These are phyloP conservation scores for Peromyscus maniculatus DNA, from an alignment of 2,113 vertebrate genomes.

Conservation along the genomic window DNA sequence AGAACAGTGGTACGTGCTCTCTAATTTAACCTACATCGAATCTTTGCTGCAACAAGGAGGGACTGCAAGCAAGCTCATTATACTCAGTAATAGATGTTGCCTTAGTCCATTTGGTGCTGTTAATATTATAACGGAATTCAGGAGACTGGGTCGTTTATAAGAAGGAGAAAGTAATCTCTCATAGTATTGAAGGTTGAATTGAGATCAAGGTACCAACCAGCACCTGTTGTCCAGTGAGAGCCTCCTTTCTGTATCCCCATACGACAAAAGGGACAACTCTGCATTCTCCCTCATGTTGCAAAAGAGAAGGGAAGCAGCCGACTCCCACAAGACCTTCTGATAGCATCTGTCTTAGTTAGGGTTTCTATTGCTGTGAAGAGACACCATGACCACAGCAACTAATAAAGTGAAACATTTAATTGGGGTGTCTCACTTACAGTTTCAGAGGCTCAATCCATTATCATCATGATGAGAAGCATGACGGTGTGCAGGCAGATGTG, in stretches of 20 bases:
- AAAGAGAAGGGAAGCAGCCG: neutral
- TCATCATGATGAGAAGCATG: no score
- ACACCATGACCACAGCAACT: no score
- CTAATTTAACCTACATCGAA: slow-evolving; percentile 17
- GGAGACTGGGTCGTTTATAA: neutral
- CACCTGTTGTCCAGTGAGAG: neutral
- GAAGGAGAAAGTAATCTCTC: neutral
- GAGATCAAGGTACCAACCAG: neutral
- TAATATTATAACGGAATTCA: neutral
- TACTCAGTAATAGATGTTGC: slow-evolving; percentile 1
- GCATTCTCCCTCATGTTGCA: neutral
- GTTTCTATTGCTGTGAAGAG: no score
- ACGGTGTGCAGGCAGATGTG: no score
- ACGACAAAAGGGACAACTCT: neutral
- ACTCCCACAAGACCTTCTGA: neutral
- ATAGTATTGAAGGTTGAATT: neutral
- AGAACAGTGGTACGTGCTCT: neutral
- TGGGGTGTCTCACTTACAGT: no score
- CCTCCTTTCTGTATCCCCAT: neutral
- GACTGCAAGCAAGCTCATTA: slow-evolving; percentile 13
- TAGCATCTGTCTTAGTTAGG: no score
- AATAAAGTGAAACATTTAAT: no score
- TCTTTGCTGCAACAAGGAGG: slow-evolving; percentile 39
- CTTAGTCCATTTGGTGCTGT: neutral
- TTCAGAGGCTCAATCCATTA: no score